Evolutionary conservation across 2,113 vertebrate genomes (phyloP), one percentile per base, ranked within the genome.

Genomic region (Lonchura striata): DNA sequence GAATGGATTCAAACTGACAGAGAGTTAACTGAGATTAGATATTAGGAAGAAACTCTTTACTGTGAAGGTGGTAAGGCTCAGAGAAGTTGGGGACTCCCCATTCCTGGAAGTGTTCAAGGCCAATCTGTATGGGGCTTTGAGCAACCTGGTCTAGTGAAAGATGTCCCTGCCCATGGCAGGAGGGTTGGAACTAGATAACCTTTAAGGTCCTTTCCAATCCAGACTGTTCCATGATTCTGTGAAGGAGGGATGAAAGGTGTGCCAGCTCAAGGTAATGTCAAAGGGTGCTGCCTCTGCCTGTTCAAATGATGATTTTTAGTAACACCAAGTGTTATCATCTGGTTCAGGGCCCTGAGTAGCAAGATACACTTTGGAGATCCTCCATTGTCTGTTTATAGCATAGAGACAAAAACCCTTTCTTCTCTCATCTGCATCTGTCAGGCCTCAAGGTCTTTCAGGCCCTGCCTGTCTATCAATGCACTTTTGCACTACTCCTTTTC

Each of bases 81-180:
- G 69, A 50, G 37, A 66, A 75, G 13, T 4, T 59, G 28, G 52
- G 37, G 33, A 33, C 15, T 77, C 46, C 20, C 15, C 0, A 0
- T 52, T 7, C 25, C 31, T 77, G 33, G 11, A 68, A 52, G 6
- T 52, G 52, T 23, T 74, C 44, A 81, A 57, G 66, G 15, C 10
- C 19, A 59, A 33, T 23, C 7, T 74, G 23, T 13, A 30, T 15
- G 33, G 61, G 23, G 16, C 23, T 66, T 37, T 74, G 33, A 52
- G 33, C 19, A 59, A 46, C 6, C 11, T 24, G 23, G 27, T 50
- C 16, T 20, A 50, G 27, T 52, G 52, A 28, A 59, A 81, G 23
- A 11, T 52, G 15, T 21, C 28, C 37, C 19, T 66, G 44, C 8
- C 27, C 13, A 6, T 1, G 6, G 23, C 28, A 46, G 20, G 15